Base-by-base conservation (phyloP, 1,140 invertebrate species). In the Oppia nitens region DNA sequence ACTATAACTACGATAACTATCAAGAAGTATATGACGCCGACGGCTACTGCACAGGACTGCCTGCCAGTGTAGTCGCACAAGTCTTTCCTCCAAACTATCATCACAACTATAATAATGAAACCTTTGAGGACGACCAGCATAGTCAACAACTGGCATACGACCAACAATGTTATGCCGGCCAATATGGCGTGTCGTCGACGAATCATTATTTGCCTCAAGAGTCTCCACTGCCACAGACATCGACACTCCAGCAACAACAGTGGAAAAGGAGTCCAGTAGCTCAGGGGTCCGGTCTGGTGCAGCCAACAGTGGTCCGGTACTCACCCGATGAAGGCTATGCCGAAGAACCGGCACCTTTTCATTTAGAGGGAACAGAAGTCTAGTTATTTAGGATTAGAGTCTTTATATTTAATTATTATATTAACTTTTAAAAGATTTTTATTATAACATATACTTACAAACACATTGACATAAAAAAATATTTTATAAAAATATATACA, bases 281-380 rank as follows among this genome's bases (percentile, higher is more conserved):
- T 32, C 11, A 32, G 11, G n/a, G 4, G 27, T n/a, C n/a, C n/a
- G n/a, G n/a, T n/a, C n/a, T n/a, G n/a, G n/a, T n/a, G n/a, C n/a
- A n/a, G n/a, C 49, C 62, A 60, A 23, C 61, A 61, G 83, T 81
- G 63, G 85, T 81, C 61, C 78, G 85, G 66, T 87, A 84, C 69
- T 85, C 85, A 1, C 84, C 85, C 20, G 88, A 91, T 67, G 87
- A 91, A 70, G 84, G 86, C 20, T 91, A 88, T 67, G 87, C 89
- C 69, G 67, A 68, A 54, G 88, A 91, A 73, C 85, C 57, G 85
- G 47, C 50, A 14, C 24, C 20, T 17, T 12, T 14, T 29, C 56
- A 57, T 12, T 64, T 69, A 60, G 87, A 85, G 69, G 87, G 85
- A 47, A 90, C 87, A 23, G 87, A 91, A 71, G 87, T 91, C 68